Base-by-base conservation (phyloP, 2,888 invertebrate species). In the Zaprionus lineosus region DNA sequence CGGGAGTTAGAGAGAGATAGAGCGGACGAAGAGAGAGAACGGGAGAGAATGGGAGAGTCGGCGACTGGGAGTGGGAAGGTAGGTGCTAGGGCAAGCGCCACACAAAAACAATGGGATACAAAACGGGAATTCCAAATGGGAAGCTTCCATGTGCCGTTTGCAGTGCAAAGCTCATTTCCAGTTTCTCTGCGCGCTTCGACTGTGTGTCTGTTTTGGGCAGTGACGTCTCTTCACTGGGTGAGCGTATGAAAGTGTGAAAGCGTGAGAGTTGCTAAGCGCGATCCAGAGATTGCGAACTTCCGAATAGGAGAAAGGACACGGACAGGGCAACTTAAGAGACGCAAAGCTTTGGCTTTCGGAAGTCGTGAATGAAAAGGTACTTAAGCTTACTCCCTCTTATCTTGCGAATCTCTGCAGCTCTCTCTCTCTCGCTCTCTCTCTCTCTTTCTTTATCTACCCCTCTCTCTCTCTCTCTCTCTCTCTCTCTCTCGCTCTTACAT, bases 161-260 rank as follows among this genome's bases (percentile, higher is more conserved):
- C 24, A 43, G 55, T 26, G 34, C 61, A 65, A 61, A 65, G 66
- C 66, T 68, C 50, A 62, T 52, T 60, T 33, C 14, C n/a, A 44
- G 14, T 29, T 51, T 29, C 44, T 24, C 43, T 26, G 16, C 9
- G 26, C 15, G 26, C 39, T 36, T 26, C 34, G 18, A 5, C 6
- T 9, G 19, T 19, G 16, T 37, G 39, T 24, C 21, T 18, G 6
- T 12, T 8, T 2, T 37, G 39, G 11, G 12, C 44, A 44, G 29
- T 68, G 69, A 67, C 63, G 63, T 50, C 26, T 8, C 5, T 24
- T 4, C 2, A 9, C 4, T 12, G 53, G 7, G 31, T 4, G 16
- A 14, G 33, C 8, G 18, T 11, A 18, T n/a, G n/a, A 15, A 28
- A n/a, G 24, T 2, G 1, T 1, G 31, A 6, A 39, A n/a, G 8